Percentiles rank a stretch among this genome's conserved stretches.
Conservation (phyloP, 2,113 vertebrate species). For the Tor tambroides region DNA sequence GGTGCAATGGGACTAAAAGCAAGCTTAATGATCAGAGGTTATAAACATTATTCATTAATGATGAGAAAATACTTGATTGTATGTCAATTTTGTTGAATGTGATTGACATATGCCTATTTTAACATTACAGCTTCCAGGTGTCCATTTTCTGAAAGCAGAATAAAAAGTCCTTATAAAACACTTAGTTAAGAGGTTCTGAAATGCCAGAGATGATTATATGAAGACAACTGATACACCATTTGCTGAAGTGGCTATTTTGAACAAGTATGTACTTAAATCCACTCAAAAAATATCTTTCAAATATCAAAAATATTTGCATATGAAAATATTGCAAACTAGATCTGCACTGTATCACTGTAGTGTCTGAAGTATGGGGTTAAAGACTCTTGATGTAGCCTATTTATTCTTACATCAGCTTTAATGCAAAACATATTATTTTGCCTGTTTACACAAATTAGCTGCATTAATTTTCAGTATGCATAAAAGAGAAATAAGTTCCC, state of each 20-base stretch:
- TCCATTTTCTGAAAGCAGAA: background rate
- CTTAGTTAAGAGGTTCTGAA: constrained; percentile 1
- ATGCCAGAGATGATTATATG: background rate
- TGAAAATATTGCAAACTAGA: background rate
- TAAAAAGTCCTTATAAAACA: background rate
- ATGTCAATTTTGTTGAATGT: background rate
- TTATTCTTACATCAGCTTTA: background rate
- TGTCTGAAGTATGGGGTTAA: background rate
- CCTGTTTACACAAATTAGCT: background rate
- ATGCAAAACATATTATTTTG: background rate
- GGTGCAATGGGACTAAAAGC: background rate
- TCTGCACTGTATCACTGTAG: background rate
- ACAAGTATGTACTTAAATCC: background rate
- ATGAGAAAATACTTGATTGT: background rate
- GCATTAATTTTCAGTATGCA: background rate
- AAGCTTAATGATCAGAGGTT: background rate
- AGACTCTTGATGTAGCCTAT: background rate
- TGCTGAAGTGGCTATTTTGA: background rate
- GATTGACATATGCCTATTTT: background rate
- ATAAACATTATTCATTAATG: background rate
- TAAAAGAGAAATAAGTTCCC: no score
- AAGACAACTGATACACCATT: background rate
- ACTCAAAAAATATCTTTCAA: background rate
- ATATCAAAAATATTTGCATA: background rate
- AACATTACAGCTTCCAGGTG: background rate